These are phyloP conservation scores for Misgurnus anguillicaudatus DNA, from an alignment of 2,113 vertebrate species.

Conservation along the genomic window DNA sequence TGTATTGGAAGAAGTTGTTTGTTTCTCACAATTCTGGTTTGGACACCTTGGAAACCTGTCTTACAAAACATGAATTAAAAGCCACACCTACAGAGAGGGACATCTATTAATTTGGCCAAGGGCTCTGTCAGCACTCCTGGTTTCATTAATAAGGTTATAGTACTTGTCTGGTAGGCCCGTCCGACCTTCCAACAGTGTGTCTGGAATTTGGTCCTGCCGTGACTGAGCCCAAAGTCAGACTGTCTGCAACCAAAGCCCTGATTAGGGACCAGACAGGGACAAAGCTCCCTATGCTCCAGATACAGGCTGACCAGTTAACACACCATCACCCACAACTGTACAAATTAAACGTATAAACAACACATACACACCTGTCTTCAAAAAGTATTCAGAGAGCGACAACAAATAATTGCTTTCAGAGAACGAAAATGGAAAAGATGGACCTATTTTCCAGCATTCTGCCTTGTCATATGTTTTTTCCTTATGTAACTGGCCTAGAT, in stretches of 20 bases:
- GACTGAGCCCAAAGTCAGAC: constrained; percentile 45
- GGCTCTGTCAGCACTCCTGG: background rate
- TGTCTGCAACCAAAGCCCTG: constrained; percentile 45
- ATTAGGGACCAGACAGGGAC: constrained; percentile 46
- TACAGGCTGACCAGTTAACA: constrained; percentile 10
- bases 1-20: no score
- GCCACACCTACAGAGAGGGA: no score
- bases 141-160: constrained; percentile 20
- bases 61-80: no score
- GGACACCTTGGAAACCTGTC: no score
- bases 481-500: constrained; percentile 74
- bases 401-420: background rate
- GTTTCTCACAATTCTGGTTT: no score
- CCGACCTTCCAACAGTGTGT: constrained; percentile 38
- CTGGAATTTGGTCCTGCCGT: constrained; percentile 30
- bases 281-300: constrained; percentile 52
- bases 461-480: constrained; percentile 35
- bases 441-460: constrained; percentile 7
- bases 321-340: background rate
- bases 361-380: background rate
- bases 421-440: background rate
- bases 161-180: constrained; percentile 13
- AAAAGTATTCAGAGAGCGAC: background rate
- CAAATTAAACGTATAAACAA: background rate
- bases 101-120: no score